Evolutionary conservation across 2,113 vertebrate genomes (phyloP).

Genomic region (Arizona elegans): DNA sequence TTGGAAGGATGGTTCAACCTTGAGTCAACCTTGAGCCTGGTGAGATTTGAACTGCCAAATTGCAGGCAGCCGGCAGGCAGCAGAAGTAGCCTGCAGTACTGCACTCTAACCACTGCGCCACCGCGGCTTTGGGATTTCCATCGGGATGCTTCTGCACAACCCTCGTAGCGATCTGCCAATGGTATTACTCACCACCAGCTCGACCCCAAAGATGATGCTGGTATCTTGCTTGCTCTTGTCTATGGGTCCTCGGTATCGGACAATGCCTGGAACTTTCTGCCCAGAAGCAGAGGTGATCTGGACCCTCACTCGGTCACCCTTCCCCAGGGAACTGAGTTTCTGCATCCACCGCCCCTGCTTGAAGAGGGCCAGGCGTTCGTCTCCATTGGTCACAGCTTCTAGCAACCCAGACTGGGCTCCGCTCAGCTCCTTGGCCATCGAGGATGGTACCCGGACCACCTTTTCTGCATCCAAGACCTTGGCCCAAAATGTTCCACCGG

Average conservation of each 20-base stretch:
- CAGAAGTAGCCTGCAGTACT: no score
- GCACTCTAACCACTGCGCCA: no score
- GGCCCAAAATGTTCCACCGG: constrained; percentile 25
- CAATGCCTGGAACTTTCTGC: constrained; percentile 68
- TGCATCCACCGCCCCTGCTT: constrained; percentile 58
- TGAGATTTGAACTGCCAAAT: no score
- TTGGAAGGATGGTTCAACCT: no score
- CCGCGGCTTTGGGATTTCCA: not conserved
- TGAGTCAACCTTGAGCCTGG: no score
- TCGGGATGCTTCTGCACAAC: not conserved
- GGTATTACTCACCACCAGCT: constrained; percentile 58
- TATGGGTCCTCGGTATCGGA: constrained; percentile 71
- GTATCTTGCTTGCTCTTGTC: constrained; percentile 56
- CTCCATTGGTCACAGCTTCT: constrained; percentile 70
- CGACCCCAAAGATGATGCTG: constrained; percentile 71
- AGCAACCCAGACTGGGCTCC: constrained; percentile 59
- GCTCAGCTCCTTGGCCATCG: constrained; percentile 59
- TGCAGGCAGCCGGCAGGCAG: no score
- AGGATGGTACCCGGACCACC: constrained; percentile 65
- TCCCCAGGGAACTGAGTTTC: constrained; percentile 51
- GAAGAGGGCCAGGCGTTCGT: constrained; percentile 67
- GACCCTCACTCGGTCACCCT: constrained; percentile 65
- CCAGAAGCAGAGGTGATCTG: constrained; percentile 56
- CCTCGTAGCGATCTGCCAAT: not conserved
- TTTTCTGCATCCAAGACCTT: constrained; percentile 69